Conservation (phyloP, 1,140 invertebrate genomes). For the Diuraphis noxia region DNA sequence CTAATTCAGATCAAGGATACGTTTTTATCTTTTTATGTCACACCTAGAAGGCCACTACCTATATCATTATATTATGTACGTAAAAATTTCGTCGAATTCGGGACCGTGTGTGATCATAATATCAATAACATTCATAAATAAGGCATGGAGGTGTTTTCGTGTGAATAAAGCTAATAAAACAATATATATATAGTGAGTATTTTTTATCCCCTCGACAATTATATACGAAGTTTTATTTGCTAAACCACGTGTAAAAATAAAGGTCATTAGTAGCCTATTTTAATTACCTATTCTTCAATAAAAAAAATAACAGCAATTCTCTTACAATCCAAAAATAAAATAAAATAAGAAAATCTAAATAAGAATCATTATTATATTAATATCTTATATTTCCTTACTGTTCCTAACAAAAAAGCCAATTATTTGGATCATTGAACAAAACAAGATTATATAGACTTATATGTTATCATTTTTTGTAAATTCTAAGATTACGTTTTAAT, state of each 20-base stretch:
- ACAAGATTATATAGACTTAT: background rate
- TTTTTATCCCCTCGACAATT: background rate
- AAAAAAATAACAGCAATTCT: background rate
- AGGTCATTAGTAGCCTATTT: background rate
- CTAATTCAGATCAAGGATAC: conserved; percentile 51
- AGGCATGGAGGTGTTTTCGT: background rate
- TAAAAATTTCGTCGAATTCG: background rate
- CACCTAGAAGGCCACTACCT: conserved; percentile 32
- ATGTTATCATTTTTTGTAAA: background rate
- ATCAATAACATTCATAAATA: conserved; percentile 11
- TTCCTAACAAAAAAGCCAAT: background rate
- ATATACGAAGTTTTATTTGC: background rate
- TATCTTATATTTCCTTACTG: background rate
- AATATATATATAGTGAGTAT: background rate
- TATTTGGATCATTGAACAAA: background rate
- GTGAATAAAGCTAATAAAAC: background rate
- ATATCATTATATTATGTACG: background rate
- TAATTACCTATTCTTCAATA: background rate
- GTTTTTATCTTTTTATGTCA: conserved; percentile 14
- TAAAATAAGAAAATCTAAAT: background rate
- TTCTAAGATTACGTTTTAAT: background rate
- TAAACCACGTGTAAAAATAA: background rate
- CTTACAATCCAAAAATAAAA: background rate
- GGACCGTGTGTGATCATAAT: background rate
- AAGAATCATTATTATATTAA: background rate